Evolutionary conservation across 2,888 invertebrate species (phyloP), one percentile per base, ranked within the genome.

Genomic region (Cenopis cana): DNA sequence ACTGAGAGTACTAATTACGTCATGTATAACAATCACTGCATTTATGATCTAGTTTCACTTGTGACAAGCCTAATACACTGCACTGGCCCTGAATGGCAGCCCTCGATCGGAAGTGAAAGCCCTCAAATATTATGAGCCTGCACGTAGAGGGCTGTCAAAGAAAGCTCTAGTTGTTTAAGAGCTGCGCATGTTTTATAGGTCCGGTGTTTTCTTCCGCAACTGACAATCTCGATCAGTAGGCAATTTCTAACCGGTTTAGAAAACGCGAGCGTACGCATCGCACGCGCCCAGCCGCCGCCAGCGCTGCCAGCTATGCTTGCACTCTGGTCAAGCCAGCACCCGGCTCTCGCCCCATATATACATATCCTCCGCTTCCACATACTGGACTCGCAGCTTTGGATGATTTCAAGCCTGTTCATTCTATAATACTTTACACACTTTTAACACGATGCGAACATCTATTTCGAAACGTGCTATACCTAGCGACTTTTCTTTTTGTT

Each of bases 231-330:
- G 91, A 92, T 91, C 91, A 93, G 84, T 92, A 83, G 91, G 90
- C 89, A 92, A 90, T 93, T 93, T 93, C 93, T 93, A 93, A 93
- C 93, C 90, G 92, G 93, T 93, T 91, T 93, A 93, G 93, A 93
- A 93, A 93, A 92, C 87, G 85, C 88, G 85, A 88, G 72, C 79
- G 79, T 76, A 73, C 78, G 82, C 84, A 79, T 77, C 78, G 77
- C 78, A 74, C 72, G 78, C 70, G 76, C 73, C 74, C 52, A 64
- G 52, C 24, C 41, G 61, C 50, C 62, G 50, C 38, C 64, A 33
- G 52, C 64, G 38, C 20, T 20, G 64, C 38, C 38, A 20, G 52
- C 64, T 64, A 64, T 54, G 52, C 64, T 64, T 64, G 78, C 54
- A 33, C 76, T 70, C 76, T 77, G 77, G 76, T 77, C 76, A 78